A percentile compares a stretch with the other conserved stretches of the same genome.
phyloP scores from a whole-genome alignment of 2,888 invertebrate species.

The Loripinus fragilis region DNA sequence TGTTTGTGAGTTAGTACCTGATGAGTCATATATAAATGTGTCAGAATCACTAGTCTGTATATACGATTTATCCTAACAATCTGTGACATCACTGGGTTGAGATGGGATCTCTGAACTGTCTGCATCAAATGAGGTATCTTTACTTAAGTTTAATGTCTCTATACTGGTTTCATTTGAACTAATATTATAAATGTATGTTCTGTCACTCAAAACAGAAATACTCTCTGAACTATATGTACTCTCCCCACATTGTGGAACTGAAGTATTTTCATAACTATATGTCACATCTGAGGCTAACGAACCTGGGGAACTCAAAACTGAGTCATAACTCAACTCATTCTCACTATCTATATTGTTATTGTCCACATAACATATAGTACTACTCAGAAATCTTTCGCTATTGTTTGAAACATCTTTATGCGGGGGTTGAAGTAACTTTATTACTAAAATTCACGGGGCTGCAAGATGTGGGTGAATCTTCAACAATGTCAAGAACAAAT shows the following conservation, averaged over 20 bases:
- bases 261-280: not conserved
- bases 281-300: not conserved
- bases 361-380: not conserved
- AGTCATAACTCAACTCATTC: not conserved
- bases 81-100: not conserved
- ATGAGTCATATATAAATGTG: not conserved
- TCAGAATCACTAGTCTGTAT: not conserved
- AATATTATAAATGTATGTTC: not conserved
- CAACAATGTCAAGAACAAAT: no score
- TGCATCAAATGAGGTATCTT: constrained; percentile 12
- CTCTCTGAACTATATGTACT: constrained; percentile 14
- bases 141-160: constrained; percentile 3
- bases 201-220: not conserved
- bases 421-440: no score
- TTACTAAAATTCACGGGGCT: no score
- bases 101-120: constrained; percentile 16
- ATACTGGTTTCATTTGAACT: constrained; percentile 4
- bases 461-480: no score
- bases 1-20: not conserved
- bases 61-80: not conserved
- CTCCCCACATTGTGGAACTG: not conserved
- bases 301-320: not conserved
- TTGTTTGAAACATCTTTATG: no score
- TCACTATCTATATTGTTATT: not conserved
- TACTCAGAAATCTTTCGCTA: constrained; percentile 8